Base-by-base conservation (phyloP, 2,113 vertebrate genomes). In the Etheostoma cragini region DNA sequence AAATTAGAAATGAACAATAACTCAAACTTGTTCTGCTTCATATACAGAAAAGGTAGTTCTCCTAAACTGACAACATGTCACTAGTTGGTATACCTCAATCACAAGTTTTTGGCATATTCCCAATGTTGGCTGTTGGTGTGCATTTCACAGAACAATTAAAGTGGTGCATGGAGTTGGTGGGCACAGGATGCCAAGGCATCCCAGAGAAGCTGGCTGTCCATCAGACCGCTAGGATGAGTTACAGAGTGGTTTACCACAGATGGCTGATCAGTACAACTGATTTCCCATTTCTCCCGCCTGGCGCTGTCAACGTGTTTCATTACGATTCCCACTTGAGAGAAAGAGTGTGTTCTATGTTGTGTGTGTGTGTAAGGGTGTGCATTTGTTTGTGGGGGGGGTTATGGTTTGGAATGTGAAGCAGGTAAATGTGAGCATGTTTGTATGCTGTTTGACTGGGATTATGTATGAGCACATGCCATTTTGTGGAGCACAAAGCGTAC, bases 191-290 rank as follows among this genome's bases (percentile, higher is more conserved):
- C 93, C 92, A 94, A 92, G 76, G 76, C 79, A 69, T 86, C 80
- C 86, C 87, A 74, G 89, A 42, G 90, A 89, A 87, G 86, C 91
- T 94, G 93, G 93, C 92, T 54, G 76, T 90, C 88, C 87, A 90
- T 93, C 83, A 93, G 89, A 92, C 78, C 76, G 85, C 81, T 15
- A 81, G 85, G 88, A 90, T 78, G 83, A 90, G 89, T 90, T 86
- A 80, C 88, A 90, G 84, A 88, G 93, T 93, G 89, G 88, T 93
- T 95, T 94, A 90, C 84, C 91, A 91, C 95, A 95, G 95, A 95
- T 95, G 95, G 95, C 91, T 92, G 93, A 94, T 94, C 93, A 94
- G 91, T 91, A 91, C 91, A 94, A 92, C 82, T 90, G 90, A 93
- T 89, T 91, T 92, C 87, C 83, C 73, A 80, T 90, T 91, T 70